Evolutionary conservation across 37 sponge, comb jelly and placozoan species (phyloP).

Genomic region (Ianthella basta): DNA sequence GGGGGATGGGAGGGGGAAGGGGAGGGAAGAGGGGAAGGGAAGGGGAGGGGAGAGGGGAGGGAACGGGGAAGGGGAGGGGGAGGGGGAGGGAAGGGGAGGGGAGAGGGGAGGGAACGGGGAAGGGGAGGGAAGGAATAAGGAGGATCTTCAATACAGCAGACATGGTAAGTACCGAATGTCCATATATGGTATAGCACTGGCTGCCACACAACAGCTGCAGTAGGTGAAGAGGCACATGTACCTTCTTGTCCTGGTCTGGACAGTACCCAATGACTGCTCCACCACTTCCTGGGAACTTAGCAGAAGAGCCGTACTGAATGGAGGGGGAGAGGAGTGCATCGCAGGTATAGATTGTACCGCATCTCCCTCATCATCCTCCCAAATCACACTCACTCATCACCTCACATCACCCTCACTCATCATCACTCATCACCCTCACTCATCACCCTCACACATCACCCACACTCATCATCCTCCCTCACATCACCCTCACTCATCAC

Average conservation of each 20-base stretch:
- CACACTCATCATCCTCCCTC: no score
- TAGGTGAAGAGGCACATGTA: background rate
- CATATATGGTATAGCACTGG: background rate
- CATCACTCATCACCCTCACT: no score
- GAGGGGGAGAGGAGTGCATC: background rate
- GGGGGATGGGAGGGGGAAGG: no score
- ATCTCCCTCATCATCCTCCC: no score
- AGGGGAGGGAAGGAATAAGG: no score
- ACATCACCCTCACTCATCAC: no score
- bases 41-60: no score
- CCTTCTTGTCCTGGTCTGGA: constrained; percentile 55
- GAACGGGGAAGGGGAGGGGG: no score
- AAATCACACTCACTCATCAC: no score
- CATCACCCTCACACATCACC: no score
- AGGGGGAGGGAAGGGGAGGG: background rate
- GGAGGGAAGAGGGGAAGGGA: no score
- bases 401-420: no score
- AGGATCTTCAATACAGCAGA: background rate
- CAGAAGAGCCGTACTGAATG: constrained; percentile 87
- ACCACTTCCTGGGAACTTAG: constrained; percentile 89
- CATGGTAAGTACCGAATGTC: background rate
- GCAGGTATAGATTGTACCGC: background rate
- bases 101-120: background rate
- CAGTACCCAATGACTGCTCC: constrained; percentile 87
- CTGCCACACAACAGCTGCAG: background rate